phyloP scores from a whole-genome alignment of 2,888 invertebrate genomes.

The Megamerina dolium region DNA sequence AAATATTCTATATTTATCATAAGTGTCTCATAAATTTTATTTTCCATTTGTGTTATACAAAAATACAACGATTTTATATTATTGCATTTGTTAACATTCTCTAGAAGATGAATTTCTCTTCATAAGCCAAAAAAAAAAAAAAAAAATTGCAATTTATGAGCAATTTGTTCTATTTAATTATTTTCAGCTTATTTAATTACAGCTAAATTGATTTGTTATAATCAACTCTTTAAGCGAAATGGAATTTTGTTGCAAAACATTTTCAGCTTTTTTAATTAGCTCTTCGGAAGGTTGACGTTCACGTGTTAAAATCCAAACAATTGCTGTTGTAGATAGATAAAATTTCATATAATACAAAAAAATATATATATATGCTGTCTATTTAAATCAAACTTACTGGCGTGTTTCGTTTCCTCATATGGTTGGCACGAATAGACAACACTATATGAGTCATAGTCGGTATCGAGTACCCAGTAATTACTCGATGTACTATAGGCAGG shows the following conservation, averaged over 20 bases:
- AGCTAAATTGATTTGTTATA: conserved; percentile 21
- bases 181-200: conserved; percentile 4
- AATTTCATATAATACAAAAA: not conserved
- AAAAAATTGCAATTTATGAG: no score
- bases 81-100: no score
- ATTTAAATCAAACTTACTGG: conserved; percentile 15
- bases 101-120: no score
- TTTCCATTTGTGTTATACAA: no score
- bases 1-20: no score
- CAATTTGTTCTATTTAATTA: not conserved
- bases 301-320: conserved; percentile 28
- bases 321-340: conserved; percentile 27
- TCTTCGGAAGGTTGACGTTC: conserved; percentile 13
- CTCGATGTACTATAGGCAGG: conserved; percentile 8
- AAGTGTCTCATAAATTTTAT: no score
- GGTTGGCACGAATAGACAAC: conserved; percentile 56
- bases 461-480: conserved; percentile 55
- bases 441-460: conserved; percentile 55
- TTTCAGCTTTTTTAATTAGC: conserved; percentile 9
- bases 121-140: no score
- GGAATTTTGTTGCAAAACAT: conserved; percentile 14
- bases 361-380: not conserved
- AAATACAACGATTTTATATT: no score
- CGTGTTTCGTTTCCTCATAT: conserved; percentile 5
- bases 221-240: conserved; percentile 17